Conservation (phyloP, 92 coral and sea anemone genomes). For the Pocillopora meandrina region DNA sequence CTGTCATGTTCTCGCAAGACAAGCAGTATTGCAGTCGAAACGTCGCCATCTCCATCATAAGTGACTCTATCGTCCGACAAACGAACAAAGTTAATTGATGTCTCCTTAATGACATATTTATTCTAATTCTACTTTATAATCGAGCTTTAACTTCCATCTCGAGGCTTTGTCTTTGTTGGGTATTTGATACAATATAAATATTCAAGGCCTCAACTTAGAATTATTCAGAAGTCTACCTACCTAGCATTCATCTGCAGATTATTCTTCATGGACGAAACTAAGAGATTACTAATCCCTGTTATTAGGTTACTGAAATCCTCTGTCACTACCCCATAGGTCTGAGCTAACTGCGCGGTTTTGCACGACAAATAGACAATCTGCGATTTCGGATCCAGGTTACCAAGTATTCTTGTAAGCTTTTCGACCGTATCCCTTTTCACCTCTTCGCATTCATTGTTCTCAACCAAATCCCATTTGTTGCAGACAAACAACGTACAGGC, state of each 20-base stretch:
- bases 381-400: slow-evolving; percentile 8
- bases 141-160: no score
- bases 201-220: no score
- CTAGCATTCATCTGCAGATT: background rate
- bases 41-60: no score
- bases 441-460: background rate
- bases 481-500: slow-evolving; percentile 16
- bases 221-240: background rate
- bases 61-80: no score
- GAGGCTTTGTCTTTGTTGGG: no score
- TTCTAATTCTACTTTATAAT: no score
- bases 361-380: slow-evolving; percentile 29
- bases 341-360: slow-evolving; percentile 8
- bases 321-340: slow-evolving; percentile 15
- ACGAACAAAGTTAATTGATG: no score
- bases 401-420: background rate
- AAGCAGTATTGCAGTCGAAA: no score
- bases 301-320: slow-evolving; percentile 5
- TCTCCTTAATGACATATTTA: no score
- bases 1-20: no score
- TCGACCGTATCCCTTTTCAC: slow-evolving; percentile 8
- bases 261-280: slow-evolving; percentile 13
- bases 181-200: no score
- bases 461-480: slow-evolving; percentile 31
- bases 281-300: background rate